Evolutionary conservation across 2,888 invertebrate genomes (phyloP), one percentile per base, ranked within the genome.

Genomic region (Nemotelus pantherinus): DNA sequence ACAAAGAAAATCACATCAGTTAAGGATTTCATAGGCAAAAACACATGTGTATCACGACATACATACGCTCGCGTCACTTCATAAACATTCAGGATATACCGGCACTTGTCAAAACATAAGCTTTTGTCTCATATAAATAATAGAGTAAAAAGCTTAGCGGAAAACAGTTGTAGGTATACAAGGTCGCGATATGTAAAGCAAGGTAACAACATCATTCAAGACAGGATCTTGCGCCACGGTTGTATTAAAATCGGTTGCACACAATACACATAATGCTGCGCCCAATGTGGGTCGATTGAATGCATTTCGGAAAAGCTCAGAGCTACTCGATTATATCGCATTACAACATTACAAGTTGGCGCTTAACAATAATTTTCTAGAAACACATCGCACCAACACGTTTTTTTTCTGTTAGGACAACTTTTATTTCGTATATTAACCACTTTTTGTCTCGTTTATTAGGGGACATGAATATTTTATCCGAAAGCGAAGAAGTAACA

Each of bases 31-130:
- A 10, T 55, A 53, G 41, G n/a, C 44, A 53, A 50, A 48, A 43
- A 43, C 60, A 74, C 74, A 60, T 60, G 60, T 74, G 74, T 63
- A 60, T 41, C 9, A 10, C 2, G 58, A 41, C 47, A 10, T 39
- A 41, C 47, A 10, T 39, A 47, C 60, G 41, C 74, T 41, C 60
- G 48, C 63, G 39, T 55, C 63, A 60, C 72, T 72, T 48, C 58
- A 45, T 25, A n/a, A 41, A 57, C 44, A 65, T 41, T 7, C 48
- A 47, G 44, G 48, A 63, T 60, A 60, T 50, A 63, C 74, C 74
- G 74, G 74, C 47, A 74, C 74, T 74, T 74, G 63, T 60, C 74
- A 74, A 74, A 74, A 63, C 63, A 74, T 50, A 60, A 63, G 74
- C 74, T 74, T 74, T 74, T 63, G 48, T 74, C 60, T 74, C 25